These are phyloP conservation scores for Dusona sp. DNA, from an alignment of 2,888 invertebrate genomes.

Conservation along the genomic window DNA sequence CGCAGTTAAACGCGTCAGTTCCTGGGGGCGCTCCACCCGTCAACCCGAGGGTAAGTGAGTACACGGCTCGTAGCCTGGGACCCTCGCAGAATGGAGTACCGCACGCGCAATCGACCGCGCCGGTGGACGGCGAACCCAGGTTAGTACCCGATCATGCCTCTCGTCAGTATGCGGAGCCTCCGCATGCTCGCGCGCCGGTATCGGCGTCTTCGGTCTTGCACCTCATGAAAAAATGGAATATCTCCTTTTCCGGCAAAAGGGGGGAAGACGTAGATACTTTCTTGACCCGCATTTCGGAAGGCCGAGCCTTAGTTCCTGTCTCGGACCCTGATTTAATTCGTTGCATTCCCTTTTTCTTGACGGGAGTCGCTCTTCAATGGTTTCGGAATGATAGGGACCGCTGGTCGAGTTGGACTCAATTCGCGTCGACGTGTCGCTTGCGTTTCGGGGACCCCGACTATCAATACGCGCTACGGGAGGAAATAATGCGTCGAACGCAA, in stretches of 20 bases:
- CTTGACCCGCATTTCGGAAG: constrained; percentile 14
- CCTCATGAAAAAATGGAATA: constrained; percentile 41
- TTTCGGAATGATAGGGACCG: constrained; percentile 19
- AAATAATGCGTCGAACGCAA: constrained; percentile 36
- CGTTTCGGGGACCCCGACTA: constrained; percentile 45
- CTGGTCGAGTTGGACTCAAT: neutral
- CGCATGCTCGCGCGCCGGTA: neutral
- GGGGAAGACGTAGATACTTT: constrained; percentile 30
- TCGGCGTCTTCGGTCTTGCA: neutral
- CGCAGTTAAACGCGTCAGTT: no score
- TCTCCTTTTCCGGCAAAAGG: constrained; percentile 1
- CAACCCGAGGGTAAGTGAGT: no score
- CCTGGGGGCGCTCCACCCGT: no score
- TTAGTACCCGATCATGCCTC: neutral
- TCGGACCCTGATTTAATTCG: constrained; percentile 9
- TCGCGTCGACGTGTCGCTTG: constrained; percentile 1
- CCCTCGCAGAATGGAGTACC: no score
- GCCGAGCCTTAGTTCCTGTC: neutral
- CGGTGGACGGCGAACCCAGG: neutral
- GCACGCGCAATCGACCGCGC: no score
- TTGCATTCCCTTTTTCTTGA: constrained; percentile 45
- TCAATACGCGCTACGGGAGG: constrained; percentile 26
- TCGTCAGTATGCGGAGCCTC: neutral
- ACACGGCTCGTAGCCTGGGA: no score
- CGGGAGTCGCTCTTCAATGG: constrained; percentile 41